Evolutionary conservation across 2,888 invertebrate genomes (phyloP), one percentile per base, ranked within the genome.

Genomic region (Prosapia bicincta): DNA sequence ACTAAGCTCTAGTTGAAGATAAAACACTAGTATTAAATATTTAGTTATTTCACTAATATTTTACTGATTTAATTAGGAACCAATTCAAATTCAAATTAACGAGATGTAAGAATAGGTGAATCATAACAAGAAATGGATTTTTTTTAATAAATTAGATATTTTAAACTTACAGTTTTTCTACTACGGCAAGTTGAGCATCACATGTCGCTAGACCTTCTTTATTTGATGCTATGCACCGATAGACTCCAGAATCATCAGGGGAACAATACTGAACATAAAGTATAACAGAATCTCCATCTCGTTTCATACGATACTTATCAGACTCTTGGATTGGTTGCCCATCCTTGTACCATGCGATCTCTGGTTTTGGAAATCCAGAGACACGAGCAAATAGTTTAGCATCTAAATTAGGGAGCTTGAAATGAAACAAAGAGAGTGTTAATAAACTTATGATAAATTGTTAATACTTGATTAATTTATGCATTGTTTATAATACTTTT

Each of bases 331-430:
- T 88, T 0, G 90, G 91, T 75, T 89, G 87, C 7, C 93, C 95
- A 85, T 96, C 91, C 85, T 92, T 93, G 85, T 90, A 93, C 98
- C 98, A 98, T 0, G 89, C 87, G 24, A 98, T 88, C 10, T 95
- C 94, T 0, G 98, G 97, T 67, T 89, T 87, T 0, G 96, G 96
- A 3, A 95, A 89, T 9, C 96, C 96, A 71, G 88, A 89, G 0
- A 96, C 91, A 1, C 93, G 90, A 0, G 93, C 95, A 0, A 92
- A 89, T 85, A 96, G 93, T 82, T 95, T 95, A 0, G 92, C 94
- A 84, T 95, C 94, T 83, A 91, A 90, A 32, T 89, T 90, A 20
- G 93, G 92, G 20, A 93, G 85, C 90, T 93, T 2, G 32, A 75
- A 74, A 78, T 38, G 66, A 69, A 28, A 77, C 32, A 26, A 66